Base-by-base conservation (phyloP, 2,888 invertebrate genomes). In the Tenthredo distinguenda region DNA sequence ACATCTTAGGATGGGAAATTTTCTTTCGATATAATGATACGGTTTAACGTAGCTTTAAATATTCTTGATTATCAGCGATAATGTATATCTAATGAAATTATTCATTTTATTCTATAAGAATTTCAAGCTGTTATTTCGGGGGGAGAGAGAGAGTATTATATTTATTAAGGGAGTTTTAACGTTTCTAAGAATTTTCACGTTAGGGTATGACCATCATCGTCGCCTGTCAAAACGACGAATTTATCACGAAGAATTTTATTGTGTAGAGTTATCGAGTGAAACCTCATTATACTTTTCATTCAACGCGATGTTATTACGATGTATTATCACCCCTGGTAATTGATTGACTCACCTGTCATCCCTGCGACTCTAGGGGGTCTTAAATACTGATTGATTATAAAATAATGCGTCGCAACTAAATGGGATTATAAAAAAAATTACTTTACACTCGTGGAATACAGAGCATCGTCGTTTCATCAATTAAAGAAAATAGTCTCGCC, bases 261-360 rank as follows among this genome's bases (percentile, higher is more conserved):
- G 79, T 81, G 62, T 37, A 6, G 9, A 34, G 55, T 5, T 62
- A 40, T 62, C n/a, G 26, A 40, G 40, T 62, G 81, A 81, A 40
- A 81, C 58, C 62, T 81, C 81, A 81, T 81, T 81, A 81, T 81
- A 58, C 77, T 34, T 55, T 18, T 77, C 77, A 34, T 55, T 77
- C 50, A 50, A 9, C 47, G 55, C 77, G 47, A 55, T 77, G 50
- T 77, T 55, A 77, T 77, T 50, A 77, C 62, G 21, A 26, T 21
- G 40, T 62, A 40, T 81, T 62, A 58, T 81, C 40, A 81, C 62
- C 62, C 58, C 62, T 26, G 58, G 37, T 81, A 81, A 81, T 81
- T 81, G 81, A 81, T 81, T 62, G 81, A 81, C 81, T 81, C 81
- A 37, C 81, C 62, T 81, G 58, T 62, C 62, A 62, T 21, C 62